These are phyloP conservation scores for Shargacucullia verbasci DNA, from an alignment of 2,888 invertebrate genomes.

Conservation along the genomic window DNA sequence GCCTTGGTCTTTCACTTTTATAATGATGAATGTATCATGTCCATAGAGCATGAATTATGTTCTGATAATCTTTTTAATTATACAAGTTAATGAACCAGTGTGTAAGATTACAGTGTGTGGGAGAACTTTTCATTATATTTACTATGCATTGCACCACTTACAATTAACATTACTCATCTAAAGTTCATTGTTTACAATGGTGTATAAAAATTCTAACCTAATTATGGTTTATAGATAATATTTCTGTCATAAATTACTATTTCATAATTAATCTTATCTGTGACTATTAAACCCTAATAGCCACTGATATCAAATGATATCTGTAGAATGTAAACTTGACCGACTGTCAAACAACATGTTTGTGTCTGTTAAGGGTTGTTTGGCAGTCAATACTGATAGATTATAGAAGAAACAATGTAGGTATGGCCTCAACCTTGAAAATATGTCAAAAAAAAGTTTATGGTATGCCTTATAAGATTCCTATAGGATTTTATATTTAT, in stretches of 20 bases:
- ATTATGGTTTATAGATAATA: no score
- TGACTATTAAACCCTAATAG: constrained; percentile 14
- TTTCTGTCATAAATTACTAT: background rate
- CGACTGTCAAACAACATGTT: no score
- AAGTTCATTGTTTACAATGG: background rate
- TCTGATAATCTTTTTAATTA: constrained; percentile 32
- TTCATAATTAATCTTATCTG: constrained; percentile 4
- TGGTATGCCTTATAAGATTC: no score
- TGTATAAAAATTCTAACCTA: no score
- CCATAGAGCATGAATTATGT: constrained; percentile 33
- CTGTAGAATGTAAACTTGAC: background rate
- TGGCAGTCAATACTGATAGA: no score
- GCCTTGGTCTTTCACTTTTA: constrained; percentile 44
- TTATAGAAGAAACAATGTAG: no score
- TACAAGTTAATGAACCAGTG: constrained; percentile 18
- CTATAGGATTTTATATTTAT: no score
- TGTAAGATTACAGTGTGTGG: constrained; percentile 23
- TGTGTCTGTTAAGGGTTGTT: no score
- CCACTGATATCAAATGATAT: constrained; percentile 21
- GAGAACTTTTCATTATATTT: constrained; percentile 23
- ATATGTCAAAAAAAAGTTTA: no score
- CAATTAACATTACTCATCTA: background rate
- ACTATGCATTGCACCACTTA: constrained; percentile 4
- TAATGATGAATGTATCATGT: constrained; percentile 22
- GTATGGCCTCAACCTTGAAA: no score